Evolutionary conservation across 1,140 invertebrate genomes (phyloP).

Genomic region (Plectrocnemia conspersa): DNA sequence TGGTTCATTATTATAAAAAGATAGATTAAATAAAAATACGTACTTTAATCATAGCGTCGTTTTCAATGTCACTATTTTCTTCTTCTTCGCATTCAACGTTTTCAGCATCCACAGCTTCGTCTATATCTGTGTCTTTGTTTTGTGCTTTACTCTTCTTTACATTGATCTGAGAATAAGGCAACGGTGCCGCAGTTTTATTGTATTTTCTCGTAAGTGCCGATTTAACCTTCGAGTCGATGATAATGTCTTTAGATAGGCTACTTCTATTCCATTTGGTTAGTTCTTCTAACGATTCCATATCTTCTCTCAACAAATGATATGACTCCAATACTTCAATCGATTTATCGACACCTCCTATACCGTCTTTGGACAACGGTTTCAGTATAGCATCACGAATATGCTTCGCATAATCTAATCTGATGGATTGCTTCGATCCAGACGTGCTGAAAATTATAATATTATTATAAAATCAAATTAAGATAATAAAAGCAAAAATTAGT

Average conservation of each 20-base stretch:
- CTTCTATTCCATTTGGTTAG: slow-evolving; percentile 77
- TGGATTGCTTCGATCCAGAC: slow-evolving; percentile 69
- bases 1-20: too few relatives aligned
- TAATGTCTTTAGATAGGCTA: slow-evolving; percentile 68
- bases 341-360: slow-evolving; percentile 65
- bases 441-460: slow-evolving; percentile 51
- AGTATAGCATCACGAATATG: slow-evolving; percentile 68
- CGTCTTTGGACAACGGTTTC: slow-evolving; percentile 65
- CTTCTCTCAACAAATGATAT: slow-evolving; percentile 85
- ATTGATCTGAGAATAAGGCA: slow-evolving; percentile 63
- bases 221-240: slow-evolving; percentile 83
- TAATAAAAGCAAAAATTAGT: slow-evolving; percentile 11
- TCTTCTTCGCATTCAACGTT: slow-evolving; percentile 53
- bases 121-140: slow-evolving; percentile 43
- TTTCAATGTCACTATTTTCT: slow-evolving; percentile 59
- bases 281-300: slow-evolving; percentile 84
- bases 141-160: slow-evolving; percentile 55
- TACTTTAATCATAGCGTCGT: slow-evolving; percentile 79
- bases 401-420: slow-evolving; percentile 79
- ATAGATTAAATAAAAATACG: not conserved
- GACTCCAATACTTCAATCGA: slow-evolving; percentile 73
- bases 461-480: slow-evolving; percentile 1
- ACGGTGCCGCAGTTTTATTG: slow-evolving; percentile 74
- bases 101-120: slow-evolving; percentile 48
- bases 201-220: slow-evolving; percentile 87